These are phyloP conservation scores for Oophaga sylvatica DNA, from an alignment of 2,797 vertebrate species.

Conservation along the genomic window DNA sequence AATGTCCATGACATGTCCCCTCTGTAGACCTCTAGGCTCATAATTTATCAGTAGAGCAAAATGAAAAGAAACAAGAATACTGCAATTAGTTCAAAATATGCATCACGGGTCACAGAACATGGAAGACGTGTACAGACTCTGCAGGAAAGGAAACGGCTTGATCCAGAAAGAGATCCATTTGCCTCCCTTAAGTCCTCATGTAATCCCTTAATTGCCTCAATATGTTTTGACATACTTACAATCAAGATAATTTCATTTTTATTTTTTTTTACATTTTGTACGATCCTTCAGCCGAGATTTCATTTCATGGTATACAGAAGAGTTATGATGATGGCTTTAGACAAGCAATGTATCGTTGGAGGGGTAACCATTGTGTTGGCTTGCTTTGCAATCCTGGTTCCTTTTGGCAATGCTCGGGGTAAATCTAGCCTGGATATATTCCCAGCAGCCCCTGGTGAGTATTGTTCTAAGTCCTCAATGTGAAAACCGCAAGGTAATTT, in stretches of 20 bases:
- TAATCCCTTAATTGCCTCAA: slow-evolving; percentile 48
- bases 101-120: not conserved
- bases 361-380: slow-evolving; percentile 10
- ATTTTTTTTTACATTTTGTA: slow-evolving; percentile 9
- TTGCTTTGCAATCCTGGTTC: slow-evolving; percentile 22
- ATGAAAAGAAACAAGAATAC: not conserved
- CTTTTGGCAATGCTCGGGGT: slow-evolving; percentile 44
- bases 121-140: slow-evolving; percentile 5
- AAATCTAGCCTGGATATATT: slow-evolving; percentile 38
- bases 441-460: slow-evolving; percentile 61
- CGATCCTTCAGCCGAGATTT: slow-evolving; percentile 6
- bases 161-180: slow-evolving; percentile 40
- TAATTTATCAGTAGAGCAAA: not conserved
- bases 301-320: not conserved
- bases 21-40: not conserved
- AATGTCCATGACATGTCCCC: not conserved
- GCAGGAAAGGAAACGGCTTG: slow-evolving; percentile 21
- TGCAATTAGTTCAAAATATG: slow-evolving; percentile 2
- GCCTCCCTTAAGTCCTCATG: slow-evolving; percentile 17
- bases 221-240: slow-evolving; percentile 39
- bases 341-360: not conserved
- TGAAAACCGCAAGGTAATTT: slow-evolving; percentile 60
- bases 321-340: slow-evolving; percentile 8
- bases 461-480: slow-evolving; percentile 48
- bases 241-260: slow-evolving; percentile 32